These are phyloP conservation scores for Leptopilina drosophilae DNA, from an alignment of 2,888 invertebrate species.

Conservation along the genomic window DNA sequence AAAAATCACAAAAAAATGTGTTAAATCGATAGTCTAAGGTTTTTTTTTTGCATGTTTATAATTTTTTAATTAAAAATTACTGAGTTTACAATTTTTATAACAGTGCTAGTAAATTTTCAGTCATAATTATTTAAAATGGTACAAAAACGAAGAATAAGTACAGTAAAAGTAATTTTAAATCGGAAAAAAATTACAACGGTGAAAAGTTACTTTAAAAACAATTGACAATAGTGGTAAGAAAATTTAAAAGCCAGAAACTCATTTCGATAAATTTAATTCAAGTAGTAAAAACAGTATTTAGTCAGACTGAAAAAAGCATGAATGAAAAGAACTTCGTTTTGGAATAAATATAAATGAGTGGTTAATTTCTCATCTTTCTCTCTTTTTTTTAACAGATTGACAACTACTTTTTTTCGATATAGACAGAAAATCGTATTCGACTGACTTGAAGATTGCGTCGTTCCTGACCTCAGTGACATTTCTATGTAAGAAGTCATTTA, in stretches of 20 bases:
- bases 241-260: too few species aligned
- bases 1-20: too few species aligned
- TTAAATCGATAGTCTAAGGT: too few species aligned
- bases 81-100: neutral
- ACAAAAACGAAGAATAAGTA: too few species aligned
- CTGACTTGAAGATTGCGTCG: conserved; percentile 17
- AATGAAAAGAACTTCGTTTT: conserved; percentile 11
- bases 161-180: too few species aligned
- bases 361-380: neutral
- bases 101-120: too few species aligned
- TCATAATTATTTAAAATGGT: too few species aligned
- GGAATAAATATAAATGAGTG: neutral
- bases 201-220: too few species aligned
- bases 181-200: too few species aligned
- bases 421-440: neutral
- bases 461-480: conserved; percentile 25
- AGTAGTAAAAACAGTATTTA: neutral
- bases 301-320: neutral
- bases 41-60: neutral
- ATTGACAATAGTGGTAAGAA: too few species aligned
- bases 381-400: neutral
- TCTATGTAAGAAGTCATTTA: conserved; percentile 1
- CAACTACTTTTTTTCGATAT: neutral
- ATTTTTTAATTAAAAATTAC: too few species aligned
- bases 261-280: neutral